phyloP scores from a whole-genome alignment of 2,888 invertebrate genomes.

The Artemia sinica region DNA sequence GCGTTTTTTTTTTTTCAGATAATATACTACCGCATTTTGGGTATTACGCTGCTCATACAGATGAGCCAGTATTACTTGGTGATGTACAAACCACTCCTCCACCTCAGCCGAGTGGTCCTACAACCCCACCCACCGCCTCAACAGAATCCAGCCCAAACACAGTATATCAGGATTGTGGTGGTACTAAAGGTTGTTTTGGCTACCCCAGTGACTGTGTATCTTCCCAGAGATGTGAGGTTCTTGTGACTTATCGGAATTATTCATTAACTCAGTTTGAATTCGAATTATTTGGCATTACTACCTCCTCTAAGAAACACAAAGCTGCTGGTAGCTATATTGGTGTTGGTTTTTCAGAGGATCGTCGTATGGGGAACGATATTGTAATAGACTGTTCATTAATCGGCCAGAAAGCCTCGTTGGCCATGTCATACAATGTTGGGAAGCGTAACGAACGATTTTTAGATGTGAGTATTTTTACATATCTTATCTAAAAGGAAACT shows the following conservation, averaged over 20 bases:
- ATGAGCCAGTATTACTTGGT: too few species aligned
- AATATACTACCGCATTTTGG: too few species aligned
- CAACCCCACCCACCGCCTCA: neutral
- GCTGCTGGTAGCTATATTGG: neutral
- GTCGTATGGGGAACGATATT: neutral
- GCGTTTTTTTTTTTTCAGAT: too few species aligned
- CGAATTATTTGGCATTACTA: neutral
- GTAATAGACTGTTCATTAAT: neutral
- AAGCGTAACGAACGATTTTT: neutral
- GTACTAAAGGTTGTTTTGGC: neutral
- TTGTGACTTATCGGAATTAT: neutral
- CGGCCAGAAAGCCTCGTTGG: neutral
- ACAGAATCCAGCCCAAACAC: neutral
- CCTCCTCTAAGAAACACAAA: constrained; percentile 3
- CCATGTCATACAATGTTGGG: neutral
- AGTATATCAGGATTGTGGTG: neutral
- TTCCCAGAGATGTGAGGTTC: neutral
- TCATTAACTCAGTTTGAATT: neutral
- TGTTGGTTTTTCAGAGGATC: neutral
- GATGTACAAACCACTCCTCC: too few species aligned
- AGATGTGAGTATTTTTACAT: neutral
- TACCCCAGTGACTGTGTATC: neutral
- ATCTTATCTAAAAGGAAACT: too few species aligned
- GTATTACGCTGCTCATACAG: too few species aligned
- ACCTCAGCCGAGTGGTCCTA: too few species aligned